Evolutionary conservation across 2,888 invertebrate species (phyloP).

Genomic region (Agrotis clavis): DNA sequence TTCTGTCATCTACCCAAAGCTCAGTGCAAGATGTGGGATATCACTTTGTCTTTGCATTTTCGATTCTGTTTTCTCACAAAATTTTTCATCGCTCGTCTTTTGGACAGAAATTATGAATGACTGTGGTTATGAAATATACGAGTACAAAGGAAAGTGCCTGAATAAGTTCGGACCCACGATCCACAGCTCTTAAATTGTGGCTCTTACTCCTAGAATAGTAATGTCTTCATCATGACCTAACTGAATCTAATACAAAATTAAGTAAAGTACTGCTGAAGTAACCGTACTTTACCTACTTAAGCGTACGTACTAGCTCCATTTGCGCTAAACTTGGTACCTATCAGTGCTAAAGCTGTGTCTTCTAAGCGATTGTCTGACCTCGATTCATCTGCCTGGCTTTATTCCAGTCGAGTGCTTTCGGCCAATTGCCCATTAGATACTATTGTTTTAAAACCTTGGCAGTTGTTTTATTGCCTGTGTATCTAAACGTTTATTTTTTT

Average conservation of each 20-base stretch:
- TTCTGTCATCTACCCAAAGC: no score
- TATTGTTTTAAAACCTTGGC: constrained; percentile 53
- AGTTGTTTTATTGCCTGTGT: constrained; percentile 34
- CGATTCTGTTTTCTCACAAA: no score
- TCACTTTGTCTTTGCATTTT: no score
- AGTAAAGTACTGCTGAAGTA: constrained; percentile 18
- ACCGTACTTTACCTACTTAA: constrained; percentile 44
- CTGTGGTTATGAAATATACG: no score
- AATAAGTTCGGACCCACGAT: no score
- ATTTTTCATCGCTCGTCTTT: no score
- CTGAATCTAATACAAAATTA: neutral
- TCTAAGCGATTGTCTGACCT: constrained; percentile 39
- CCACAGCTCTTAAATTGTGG: no score
- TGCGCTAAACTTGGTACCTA: constrained; percentile 30
- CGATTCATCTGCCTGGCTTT: constrained; percentile 27
- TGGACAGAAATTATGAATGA: no score
- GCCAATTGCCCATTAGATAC: constrained; percentile 36
- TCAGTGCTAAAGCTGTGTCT: constrained; percentile 26
- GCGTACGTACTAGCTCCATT: constrained; percentile 41
- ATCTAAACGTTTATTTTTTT: neutral
- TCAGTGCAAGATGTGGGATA: no score
- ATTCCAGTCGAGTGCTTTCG: constrained; percentile 21
- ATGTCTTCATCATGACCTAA: neutral
- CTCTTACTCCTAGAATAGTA: no score
- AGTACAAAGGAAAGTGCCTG: no score